Percentiles rank a stretch among this genome's conserved stretches.
These are phyloP conservation scores for Brachionus calyciflorus DNA, from an alignment of 1,140 invertebrate species.

Conservation along the genomic window DNA sequence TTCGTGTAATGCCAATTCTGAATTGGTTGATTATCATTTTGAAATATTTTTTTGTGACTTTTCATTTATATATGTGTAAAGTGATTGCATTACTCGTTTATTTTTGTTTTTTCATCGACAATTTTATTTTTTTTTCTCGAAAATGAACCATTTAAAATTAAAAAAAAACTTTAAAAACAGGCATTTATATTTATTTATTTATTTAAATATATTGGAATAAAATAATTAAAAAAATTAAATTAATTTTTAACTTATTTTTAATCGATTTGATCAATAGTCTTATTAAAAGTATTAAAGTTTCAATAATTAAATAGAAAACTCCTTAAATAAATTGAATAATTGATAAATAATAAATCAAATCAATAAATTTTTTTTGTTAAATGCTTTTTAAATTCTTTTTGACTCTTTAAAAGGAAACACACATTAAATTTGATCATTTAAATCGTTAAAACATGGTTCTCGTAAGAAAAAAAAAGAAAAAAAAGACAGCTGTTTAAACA, in stretches of 20 bases:
- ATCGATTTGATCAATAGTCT: neutral
- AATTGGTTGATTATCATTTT: constrained; percentile 13
- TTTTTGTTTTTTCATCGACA: constrained; percentile 17
- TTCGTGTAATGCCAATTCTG: neutral
- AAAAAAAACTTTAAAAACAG: neutral
- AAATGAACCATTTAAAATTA: neutral
- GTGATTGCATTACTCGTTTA: neutral
- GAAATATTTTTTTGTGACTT: neutral
- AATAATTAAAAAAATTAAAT: constrained; percentile 3
- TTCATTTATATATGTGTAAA: constrained; percentile 3
- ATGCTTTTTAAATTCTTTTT: too few species aligned
- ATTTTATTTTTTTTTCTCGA: neutral
- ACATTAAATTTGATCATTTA: too few species aligned
- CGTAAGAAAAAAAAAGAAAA: too few species aligned
- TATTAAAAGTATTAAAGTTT: neutral
- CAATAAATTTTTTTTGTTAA: too few species aligned
- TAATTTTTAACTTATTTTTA: neutral
- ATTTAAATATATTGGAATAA: constrained; percentile 26
- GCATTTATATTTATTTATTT: constrained; percentile 41
- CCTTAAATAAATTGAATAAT: too few species aligned
- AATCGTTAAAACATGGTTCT: too few species aligned
- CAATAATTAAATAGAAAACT: too few species aligned
- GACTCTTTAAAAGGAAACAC: too few species aligned
- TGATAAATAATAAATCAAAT: too few species aligned
- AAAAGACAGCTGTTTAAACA: too few species aligned